Base-by-base conservation (phyloP, 2,888 invertebrate species). In the Monochamus alternatus region DNA sequence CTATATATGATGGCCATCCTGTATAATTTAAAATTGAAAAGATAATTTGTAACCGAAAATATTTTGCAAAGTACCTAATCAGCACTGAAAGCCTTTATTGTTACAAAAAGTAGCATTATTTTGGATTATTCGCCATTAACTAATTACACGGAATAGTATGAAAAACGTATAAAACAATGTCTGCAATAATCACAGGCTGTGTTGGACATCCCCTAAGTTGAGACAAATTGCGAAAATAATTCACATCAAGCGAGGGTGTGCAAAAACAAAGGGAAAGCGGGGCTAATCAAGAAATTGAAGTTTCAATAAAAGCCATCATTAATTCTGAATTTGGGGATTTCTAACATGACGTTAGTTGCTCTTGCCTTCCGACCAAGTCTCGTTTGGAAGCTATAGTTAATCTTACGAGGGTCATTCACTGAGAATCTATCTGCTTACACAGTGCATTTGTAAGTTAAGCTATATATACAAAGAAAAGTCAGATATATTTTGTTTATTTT, bases 241-340 rank as follows among this genome's bases (percentile, higher is more conserved):
- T 87, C 84, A 84, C 83, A 81, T 81, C 78, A 78, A 78, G 74
- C 78, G 81, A 77, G 80, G 81, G 73, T 73, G 73, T 67, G 75
- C 68, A 73, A 76, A 77, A 76, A 78, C 80, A 79, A 80, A 81
- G 76, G 82, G 81, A 81, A 82, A 82, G 86, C 82, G 64, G 73
- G 73, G 74, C 78, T 80, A 80, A 80, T 80, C 80, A 80, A 85
- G 87, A 92, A 92, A 92, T 92, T 92, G 91, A 91, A 91, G 91
- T 91, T 91, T 91, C 92, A 92, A 92, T 92, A 92, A 92, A 92
- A 91, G 91, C 92, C 90, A 92, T 92, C 92, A 92, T 92, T 92
- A 93, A 92, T 93, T 92, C 91, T 90, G 87, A 88, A 87, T 89
- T 89, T 88, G 87, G 88, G 87, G 87, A 80, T 67, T 75, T 78